A percentile compares a stretch with the other conserved stretches of the same genome.
These are phyloP conservation scores for Oopsacas minuta DNA, from an alignment of 37 sponge, comb jelly and placozoan genomes.

Conservation along the genomic window DNA sequence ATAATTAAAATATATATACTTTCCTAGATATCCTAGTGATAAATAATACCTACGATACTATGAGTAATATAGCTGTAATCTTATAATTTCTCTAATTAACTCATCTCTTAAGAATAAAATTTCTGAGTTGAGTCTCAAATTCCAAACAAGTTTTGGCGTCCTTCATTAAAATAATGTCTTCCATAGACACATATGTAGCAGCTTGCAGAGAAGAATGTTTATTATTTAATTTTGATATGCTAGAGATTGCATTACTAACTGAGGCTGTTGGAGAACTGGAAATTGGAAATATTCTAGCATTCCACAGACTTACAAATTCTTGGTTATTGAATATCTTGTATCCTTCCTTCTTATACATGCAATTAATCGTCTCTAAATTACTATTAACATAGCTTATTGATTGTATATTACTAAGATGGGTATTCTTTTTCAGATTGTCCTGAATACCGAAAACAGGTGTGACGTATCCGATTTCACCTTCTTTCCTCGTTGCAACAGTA, in stretches of 20 bases:
- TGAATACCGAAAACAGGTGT: not conserved
- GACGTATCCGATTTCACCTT: not conserved
- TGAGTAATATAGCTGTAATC: not conserved
- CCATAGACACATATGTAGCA: not conserved
- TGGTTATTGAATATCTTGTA: not conserved
- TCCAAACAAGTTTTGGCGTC: not conserved
- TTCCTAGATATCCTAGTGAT: no score
- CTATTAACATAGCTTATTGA: not conserved
- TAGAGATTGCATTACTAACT: conserved; percentile 20
- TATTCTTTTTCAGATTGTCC: conserved; percentile 3
- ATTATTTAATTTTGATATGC: not conserved
- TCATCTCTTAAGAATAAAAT: not conserved
- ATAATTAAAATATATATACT: no score
- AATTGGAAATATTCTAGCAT: conserved; percentile 41
- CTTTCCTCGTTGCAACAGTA: not conserved
- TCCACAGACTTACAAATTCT: conserved; percentile 35
- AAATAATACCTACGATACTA: no score
- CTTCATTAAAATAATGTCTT: not conserved
- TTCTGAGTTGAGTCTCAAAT: not conserved
- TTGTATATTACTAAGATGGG: not conserved
- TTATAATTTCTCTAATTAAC: not conserved
- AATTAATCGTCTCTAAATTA: not conserved
- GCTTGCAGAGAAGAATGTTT: not conserved
- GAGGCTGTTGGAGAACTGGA: conserved; percentile 29
- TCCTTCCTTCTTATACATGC: not conserved